Conservation (phyloP, 2,113 vertebrate species). For the Siniperca chuatsi region DNA sequence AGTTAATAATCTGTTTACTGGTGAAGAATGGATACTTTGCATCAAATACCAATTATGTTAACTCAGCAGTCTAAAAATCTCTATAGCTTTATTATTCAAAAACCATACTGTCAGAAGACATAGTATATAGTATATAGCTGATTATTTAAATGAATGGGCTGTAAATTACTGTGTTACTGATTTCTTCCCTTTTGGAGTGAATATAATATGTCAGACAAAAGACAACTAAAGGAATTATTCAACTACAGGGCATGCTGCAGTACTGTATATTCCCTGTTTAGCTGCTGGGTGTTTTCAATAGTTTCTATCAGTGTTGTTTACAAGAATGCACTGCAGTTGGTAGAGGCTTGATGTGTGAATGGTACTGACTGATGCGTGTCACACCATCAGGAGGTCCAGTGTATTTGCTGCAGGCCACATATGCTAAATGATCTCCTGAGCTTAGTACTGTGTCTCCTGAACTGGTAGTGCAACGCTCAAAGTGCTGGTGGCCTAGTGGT, state of each 20-base stretch:
- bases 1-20: conserved; percentile 44
- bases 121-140: not conserved
- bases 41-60: not conserved
- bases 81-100: not conserved
- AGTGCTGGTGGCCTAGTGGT: not conserved
- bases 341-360: conserved; percentile 17
- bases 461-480: not conserved
- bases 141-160: not conserved
- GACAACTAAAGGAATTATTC: conserved; percentile 2
- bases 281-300: conserved; percentile 34
- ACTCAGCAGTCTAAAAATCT: not conserved
- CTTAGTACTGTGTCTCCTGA: conserved; percentile 33
- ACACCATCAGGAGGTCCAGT: conserved; percentile 44
- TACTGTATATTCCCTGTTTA: not conserved
- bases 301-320: conserved; percentile 23
- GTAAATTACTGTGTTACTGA: not conserved
- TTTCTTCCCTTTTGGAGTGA: not conserved
- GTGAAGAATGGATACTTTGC: conserved; percentile 5
- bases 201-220: not conserved
- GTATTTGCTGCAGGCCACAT: conserved; percentile 53
- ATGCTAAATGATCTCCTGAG: conserved; percentile 45
- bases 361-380: conserved; percentile 40
- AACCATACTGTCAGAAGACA: not conserved
- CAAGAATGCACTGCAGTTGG: conserved; percentile 7
- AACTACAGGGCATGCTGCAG: not conserved